These are phyloP conservation scores for Aleiodes leptofemur DNA, from an alignment of 2,888 invertebrate species.

Conservation along the genomic window DNA sequence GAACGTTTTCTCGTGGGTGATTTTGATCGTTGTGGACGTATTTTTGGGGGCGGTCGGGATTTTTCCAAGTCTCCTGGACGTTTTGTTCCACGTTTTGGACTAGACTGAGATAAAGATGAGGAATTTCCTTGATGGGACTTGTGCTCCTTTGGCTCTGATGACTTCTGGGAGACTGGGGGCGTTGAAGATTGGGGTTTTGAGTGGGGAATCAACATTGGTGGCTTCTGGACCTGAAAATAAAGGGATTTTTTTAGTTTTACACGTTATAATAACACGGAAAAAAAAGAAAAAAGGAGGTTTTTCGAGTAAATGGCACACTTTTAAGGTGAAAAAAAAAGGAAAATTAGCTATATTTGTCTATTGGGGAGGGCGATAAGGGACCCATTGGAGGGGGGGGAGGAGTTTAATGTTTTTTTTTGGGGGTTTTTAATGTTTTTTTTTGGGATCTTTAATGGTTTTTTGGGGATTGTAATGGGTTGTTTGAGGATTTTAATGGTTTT, in stretches of 20 bases:
- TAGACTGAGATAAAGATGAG: conserved; percentile 50
- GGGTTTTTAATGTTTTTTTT: too few species aligned
- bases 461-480: too few species aligned
- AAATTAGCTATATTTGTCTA: too few species aligned
- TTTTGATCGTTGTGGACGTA: conserved; percentile 68
- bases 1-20: conserved; percentile 61
- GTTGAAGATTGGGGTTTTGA: conserved; percentile 58
- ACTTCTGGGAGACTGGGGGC: conserved; percentile 40
- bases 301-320: too few species aligned
- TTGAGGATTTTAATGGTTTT: too few species aligned
- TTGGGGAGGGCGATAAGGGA: too few species aligned
- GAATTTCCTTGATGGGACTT: conserved; percentile 58
- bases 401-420: too few species aligned
- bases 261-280: too few species aligned
- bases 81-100: conserved; percentile 70
- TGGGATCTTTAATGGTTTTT: too few species aligned
- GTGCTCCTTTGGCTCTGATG: conserved; percentile 66
- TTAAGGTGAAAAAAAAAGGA: too few species aligned
- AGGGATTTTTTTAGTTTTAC: neutral
- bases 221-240: conserved; percentile 62
- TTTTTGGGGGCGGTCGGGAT: conserved; percentile 68
- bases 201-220: conserved; percentile 69
- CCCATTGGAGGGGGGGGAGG: too few species aligned
- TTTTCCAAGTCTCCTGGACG: conserved; percentile 64
- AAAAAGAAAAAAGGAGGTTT: too few species aligned